Conservation (phyloP, 2,888 invertebrate species). For the Catonia carolina region DNA sequence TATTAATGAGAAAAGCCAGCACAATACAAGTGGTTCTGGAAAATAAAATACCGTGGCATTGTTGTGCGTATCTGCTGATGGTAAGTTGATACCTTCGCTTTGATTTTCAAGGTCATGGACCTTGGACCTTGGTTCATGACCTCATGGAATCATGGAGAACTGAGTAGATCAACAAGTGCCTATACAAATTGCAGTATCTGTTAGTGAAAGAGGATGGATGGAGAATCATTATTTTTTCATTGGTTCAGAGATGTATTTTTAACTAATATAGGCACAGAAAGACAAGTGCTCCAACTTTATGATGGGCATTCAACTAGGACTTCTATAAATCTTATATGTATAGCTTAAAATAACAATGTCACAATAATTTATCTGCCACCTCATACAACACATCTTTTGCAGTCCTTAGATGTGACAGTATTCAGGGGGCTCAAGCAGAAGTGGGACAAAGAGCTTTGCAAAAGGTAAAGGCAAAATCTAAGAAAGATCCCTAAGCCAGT, state of each 20-base stretch:
- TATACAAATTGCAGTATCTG: neutral
- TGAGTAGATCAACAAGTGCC: neutral
- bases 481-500: too few relatives aligned
- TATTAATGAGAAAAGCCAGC: too few relatives aligned
- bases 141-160: constrained; percentile 10
- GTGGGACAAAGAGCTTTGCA: constrained; percentile 6
- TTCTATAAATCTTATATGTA: neutral
- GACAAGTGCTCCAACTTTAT: neutral
- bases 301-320: constrained; percentile 11
- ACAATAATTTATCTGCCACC: constrained; percentile 1
- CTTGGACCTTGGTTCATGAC: too few relatives aligned
- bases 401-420: constrained; percentile 3
- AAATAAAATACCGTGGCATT: too few relatives aligned
- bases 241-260: constrained; percentile 11
- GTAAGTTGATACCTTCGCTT: neutral
- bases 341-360: constrained; percentile 1
- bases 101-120: neutral
- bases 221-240: constrained; percentile 4
- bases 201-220: constrained; percentile 6
- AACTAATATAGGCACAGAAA: neutral
- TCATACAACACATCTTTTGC: constrained; percentile 11
- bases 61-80: too few relatives aligned
- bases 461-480: constrained; percentile 1
- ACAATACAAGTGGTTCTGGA: too few relatives aligned
- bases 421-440: neutral